Conservation (phyloP, 2,113 vertebrate species). For the Desmodus rotundus region DNA sequence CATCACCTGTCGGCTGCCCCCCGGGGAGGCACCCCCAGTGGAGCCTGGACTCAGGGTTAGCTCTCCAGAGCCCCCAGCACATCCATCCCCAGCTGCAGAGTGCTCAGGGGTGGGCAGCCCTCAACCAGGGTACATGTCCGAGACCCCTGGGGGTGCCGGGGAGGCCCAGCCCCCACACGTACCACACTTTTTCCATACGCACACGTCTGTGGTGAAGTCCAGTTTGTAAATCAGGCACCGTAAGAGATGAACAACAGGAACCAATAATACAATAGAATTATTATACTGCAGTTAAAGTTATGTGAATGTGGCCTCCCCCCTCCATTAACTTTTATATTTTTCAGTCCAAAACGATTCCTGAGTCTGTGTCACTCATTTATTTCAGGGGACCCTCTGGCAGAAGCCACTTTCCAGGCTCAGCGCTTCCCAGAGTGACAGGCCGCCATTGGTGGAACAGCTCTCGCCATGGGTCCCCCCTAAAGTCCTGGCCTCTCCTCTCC, state of each 20-base stretch:
- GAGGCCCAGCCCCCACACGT: too few relatives aligned
- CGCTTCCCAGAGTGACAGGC: too few relatives aligned
- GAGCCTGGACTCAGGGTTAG: accelerated
- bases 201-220: not conserved
- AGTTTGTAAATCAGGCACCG: not conserved
- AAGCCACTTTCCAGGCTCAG: too few relatives aligned
- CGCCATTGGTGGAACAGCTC: too few relatives aligned
- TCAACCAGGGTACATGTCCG: not conserved
- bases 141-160: not conserved
- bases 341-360: not conserved
- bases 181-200: too few relatives aligned
- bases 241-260: not conserved
- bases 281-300: not conserved
- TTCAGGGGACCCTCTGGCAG: too few relatives aligned
- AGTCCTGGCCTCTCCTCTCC: not conserved
- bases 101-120: not conserved
- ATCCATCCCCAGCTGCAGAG: not conserved
- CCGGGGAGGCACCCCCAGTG: not conserved
- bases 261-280: not conserved
- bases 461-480: accelerated
- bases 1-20: accelerated
- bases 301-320: not conserved
- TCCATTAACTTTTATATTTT: not conserved
- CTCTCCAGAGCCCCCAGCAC: accelerated
- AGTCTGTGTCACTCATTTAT: not conserved